Evolutionary conservation across 1,140 invertebrate genomes (phyloP), one percentile per base, ranked within the genome.

Genomic region (Drosophila kohkoa): DNA sequence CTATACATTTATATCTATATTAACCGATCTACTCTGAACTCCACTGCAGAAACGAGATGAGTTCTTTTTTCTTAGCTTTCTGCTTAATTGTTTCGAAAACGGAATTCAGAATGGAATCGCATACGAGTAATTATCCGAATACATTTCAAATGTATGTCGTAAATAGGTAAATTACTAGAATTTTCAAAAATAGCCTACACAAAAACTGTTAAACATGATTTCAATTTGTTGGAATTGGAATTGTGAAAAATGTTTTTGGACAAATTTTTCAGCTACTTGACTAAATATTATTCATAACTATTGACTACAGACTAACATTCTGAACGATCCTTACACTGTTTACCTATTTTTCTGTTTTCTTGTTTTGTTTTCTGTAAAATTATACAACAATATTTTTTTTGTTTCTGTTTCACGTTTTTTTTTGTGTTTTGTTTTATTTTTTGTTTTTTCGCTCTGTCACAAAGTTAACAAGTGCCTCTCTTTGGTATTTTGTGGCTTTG

Each of bases 101-200:
- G 51, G 13, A 54, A 54, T 35, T 54, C 51, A n/a, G n/a, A 32
- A 35, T 32, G 7, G 30, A 54, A 32, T 35, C 6, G 30, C 51
- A 54, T 54, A 54, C 51, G 51, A 54, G 51, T 54, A 35, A 32
- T 54, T 54, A 54, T 75, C 66, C 66, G 67, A 77, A 82, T 81
- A 81, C 81, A 88, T 83, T 89, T 88, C 65, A 83, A 88, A 89
- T 89, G 83, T 85, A 64, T 75, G 66, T 35, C 49, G 43, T 72
- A 48, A 38, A 20, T 68, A 43, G 16, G 8, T 66, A 11, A 45
- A 66, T 55, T 74, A 68, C 64, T 54, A 60, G 70, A 87, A 85
- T 76, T 87, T 77, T 66, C 45, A 58, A 69, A 48, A 69, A 63
- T 75, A 75, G 46, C 72, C 72, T 75, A 69, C 72, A 69, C 64